Evolutionary conservation across 2,797 vertebrate species (phyloP).

Genomic region (Eleutherodactylus coqui): DNA sequence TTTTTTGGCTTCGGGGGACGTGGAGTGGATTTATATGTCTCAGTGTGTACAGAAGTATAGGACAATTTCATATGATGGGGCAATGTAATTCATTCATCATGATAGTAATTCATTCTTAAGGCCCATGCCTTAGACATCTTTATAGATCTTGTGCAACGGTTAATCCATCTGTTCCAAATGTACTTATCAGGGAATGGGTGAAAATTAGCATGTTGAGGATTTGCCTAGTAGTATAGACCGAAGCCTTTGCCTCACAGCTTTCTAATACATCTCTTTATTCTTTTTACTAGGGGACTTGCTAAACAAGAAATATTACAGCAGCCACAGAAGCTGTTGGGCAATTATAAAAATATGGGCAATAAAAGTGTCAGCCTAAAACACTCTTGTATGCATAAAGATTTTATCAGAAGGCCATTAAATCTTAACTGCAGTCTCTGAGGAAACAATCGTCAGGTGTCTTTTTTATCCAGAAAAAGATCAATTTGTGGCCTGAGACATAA

Average conservation of each 20-base stretch:
- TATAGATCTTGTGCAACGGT: not conserved
- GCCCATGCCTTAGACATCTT: not conserved
- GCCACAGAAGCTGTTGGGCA: slow-evolving; percentile 35
- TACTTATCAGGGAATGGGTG: not conserved
- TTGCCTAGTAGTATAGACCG: not conserved
- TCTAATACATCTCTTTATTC: not conserved
- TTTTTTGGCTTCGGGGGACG: too few relatives aligned
- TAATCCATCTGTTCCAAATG: not conserved
- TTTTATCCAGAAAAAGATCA: slow-evolving; percentile 29
- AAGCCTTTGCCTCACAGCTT: not conserved
- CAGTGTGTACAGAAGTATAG: too few relatives aligned
- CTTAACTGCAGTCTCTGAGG: slow-evolving; percentile 27
- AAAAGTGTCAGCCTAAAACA: slow-evolving; percentile 40
- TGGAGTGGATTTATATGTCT: too few relatives aligned
- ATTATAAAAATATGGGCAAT: slow-evolving; percentile 38
- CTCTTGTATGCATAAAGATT: slow-evolving; percentile 36
- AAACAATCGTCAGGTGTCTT: slow-evolving; percentile 47
- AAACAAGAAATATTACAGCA: slow-evolving; percentile 39
- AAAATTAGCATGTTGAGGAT: not conserved
- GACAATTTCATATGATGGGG: too few relatives aligned
- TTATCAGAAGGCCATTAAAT: slow-evolving; percentile 29
- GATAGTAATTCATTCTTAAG: not conserved
- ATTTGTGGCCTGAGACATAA: slow-evolving; percentile 13
- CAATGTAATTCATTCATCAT: too few relatives aligned
- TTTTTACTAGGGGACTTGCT: slow-evolving; percentile 18